Evolutionary conservation across 2,113 vertebrate species (phyloP).

Genomic region (Butastur rufipennis): DNA sequence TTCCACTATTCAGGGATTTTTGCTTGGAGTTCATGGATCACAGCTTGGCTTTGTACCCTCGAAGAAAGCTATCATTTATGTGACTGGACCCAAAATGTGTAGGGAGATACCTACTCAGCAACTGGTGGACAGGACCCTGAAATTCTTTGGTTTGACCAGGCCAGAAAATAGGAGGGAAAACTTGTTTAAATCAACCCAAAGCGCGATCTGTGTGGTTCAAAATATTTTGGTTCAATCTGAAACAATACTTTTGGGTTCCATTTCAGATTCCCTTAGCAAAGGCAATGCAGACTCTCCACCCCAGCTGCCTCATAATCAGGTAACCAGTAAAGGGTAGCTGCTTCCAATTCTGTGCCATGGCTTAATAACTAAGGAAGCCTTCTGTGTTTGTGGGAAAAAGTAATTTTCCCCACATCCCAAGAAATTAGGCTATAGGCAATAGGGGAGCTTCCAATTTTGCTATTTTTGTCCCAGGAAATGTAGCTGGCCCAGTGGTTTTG

Average conservation of each 20-base stretch:
- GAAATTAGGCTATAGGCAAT: neutral
- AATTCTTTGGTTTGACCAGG: neutral
- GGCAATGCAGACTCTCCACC: neutral
- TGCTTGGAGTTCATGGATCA: neutral
- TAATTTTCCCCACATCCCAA: neutral
- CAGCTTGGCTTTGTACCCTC: neutral
- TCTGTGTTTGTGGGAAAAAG: neutral
- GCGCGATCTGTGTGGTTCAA: fast-evolving
- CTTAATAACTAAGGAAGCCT: neutral
- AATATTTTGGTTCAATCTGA: neutral
- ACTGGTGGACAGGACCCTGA: neutral
- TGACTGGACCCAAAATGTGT: neutral
- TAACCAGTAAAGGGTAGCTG: neutral
- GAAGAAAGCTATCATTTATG: neutral
- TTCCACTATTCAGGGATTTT: neutral
- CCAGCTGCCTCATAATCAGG: neutral
- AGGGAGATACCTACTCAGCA: neutral
- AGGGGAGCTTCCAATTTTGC: neutral
- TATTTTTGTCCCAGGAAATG: neutral
- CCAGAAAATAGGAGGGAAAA: neutral
- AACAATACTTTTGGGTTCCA: neutral
- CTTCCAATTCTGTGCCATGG: neutral
- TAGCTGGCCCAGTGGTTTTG: neutral
- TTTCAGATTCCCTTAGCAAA: neutral
- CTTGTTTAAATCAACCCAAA: neutral